These are phyloP conservation scores for Drosophila neutralis DNA, from an alignment of 2,888 invertebrate species.

Conservation along the genomic window DNA sequence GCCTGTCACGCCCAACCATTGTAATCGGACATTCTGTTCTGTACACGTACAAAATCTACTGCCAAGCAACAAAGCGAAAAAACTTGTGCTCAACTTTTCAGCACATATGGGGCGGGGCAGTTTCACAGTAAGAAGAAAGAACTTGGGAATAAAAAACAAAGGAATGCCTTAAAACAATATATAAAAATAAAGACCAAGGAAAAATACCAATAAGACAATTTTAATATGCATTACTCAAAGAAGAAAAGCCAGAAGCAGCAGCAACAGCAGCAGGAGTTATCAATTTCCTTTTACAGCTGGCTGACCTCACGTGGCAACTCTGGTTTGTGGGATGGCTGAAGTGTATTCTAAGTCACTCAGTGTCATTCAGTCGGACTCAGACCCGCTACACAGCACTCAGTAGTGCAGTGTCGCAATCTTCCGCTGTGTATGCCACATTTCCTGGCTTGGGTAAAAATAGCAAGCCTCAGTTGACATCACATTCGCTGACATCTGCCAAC, in stretches of 20 bases:
- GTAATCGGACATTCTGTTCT: conserved; percentile 63
- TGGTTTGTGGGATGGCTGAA: neutral
- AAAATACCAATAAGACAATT: conserved; percentile 54
- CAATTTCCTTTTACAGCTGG: conserved; percentile 22
- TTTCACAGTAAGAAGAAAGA: neutral
- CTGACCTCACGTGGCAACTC: conserved; percentile 21
- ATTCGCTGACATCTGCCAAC: conserved; percentile 34
- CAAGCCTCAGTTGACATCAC: conserved; percentile 46
- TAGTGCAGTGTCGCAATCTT: conserved; percentile 32
- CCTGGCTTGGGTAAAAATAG: conserved; percentile 42
- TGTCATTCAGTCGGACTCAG: conserved; percentile 9
- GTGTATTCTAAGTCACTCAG: conserved; percentile 13
- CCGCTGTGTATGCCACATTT: conserved; percentile 41
- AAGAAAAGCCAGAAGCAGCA: conserved; percentile 4
- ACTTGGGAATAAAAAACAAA: neutral
- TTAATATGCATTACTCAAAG: conserved; percentile 77
- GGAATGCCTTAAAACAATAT: conserved; percentile 5
- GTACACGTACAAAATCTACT: conserved; percentile 22
- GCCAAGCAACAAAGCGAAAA: conserved; percentile 36
- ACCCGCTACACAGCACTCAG: conserved; percentile 16
- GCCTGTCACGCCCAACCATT: conserved; percentile 45
- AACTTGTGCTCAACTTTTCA: conserved; percentile 58
- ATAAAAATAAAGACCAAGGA: conserved; percentile 7
- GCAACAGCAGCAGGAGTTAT: conserved; percentile 13
- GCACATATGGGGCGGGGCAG: conserved; percentile 1